Evolutionary conservation across 2,113 vertebrate genomes (phyloP).

Genomic region (Ceyx margarethae): DNA sequence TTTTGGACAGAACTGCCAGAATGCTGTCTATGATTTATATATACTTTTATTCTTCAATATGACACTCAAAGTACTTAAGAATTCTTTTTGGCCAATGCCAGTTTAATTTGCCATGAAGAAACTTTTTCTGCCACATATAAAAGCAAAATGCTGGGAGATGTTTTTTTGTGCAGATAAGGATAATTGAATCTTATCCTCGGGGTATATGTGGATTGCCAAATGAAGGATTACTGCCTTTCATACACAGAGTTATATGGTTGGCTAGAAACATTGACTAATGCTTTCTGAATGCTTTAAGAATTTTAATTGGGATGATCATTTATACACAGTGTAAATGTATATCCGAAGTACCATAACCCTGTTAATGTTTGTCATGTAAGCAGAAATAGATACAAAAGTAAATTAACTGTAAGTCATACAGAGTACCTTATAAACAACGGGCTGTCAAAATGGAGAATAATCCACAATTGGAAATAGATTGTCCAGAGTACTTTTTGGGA

Average conservation of each 20-base stretch:
- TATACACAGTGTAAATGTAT: neutral
- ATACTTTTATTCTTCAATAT: neutral
- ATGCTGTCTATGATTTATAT: neutral
- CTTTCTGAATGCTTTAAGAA: conserved; percentile 8
- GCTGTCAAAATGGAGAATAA: neutral
- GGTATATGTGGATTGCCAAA: neutral
- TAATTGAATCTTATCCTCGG: neutral
- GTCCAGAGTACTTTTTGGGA: neutral
- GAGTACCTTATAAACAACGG: neutral
- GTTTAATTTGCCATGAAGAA: neutral
- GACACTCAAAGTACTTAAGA: neutral
- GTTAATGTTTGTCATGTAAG: neutral
- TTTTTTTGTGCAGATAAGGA: neutral
- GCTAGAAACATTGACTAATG: neutral
- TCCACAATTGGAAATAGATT: neutral
- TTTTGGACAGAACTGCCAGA: neutral
- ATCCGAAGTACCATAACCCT: neutral
- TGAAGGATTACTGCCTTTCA: neutral
- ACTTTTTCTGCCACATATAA: neutral
- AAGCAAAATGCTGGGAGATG: neutral
- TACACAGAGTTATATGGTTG: neutral
- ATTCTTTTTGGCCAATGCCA: neutral
- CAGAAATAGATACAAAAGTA: neutral
- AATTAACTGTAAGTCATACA: neutral
- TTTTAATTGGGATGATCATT: neutral